These are phyloP conservation scores for Dryoscopus gambensis DNA, from an alignment of 2,113 vertebrate genomes.

Conservation along the genomic window DNA sequence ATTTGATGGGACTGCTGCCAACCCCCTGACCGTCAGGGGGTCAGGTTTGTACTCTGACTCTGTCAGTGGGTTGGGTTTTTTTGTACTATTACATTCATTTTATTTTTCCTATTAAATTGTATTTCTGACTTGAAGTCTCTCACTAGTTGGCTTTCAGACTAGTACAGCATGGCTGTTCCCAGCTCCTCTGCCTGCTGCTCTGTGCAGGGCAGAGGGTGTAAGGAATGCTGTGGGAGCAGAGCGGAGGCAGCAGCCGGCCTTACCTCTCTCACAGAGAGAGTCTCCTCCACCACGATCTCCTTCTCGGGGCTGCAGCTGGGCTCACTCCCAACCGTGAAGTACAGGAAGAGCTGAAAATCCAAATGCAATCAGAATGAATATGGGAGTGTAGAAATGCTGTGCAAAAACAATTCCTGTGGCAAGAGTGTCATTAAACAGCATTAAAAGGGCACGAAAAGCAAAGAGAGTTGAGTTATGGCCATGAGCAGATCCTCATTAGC, in stretches of 20 bases:
- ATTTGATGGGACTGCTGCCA: no score
- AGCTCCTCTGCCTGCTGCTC: no score
- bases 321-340: slow-evolving; percentile 77
- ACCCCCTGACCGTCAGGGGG: no score
- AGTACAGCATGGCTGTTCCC: no score
- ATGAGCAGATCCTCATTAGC: not conserved
- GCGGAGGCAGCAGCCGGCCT: not conserved
- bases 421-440: not conserved
- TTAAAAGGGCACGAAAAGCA: not conserved
- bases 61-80: no score
- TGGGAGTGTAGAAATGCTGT: not conserved
- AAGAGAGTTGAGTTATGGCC: not conserved
- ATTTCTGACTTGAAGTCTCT: no score
- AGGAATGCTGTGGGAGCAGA: no score
- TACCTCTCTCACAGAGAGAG: slow-evolving; percentile 82
- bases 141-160: no score
- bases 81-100: no score
- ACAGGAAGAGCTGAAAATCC: slow-evolving; percentile 82
- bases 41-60: no score
- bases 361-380: not conserved
- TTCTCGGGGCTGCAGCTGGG: slow-evolving; percentile 75
- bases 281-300: slow-evolving; percentile 86
- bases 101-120: no score
- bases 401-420: not conserved
- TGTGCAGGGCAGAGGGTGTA: no score